phyloP scores from a whole-genome alignment of 1,140 invertebrate species.

The Hycleus cichorii region DNA sequence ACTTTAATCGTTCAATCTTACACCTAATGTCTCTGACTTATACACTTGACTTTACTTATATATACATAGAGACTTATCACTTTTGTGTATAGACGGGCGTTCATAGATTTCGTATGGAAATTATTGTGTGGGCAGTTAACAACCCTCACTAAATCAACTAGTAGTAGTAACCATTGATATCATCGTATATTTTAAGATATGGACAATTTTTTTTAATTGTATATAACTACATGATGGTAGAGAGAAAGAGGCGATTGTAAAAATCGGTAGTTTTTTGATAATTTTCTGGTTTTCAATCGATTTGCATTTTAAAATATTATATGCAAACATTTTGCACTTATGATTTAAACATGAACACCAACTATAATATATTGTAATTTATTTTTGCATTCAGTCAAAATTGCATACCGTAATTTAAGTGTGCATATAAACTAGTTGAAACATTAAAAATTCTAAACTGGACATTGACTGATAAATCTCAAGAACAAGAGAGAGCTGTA shows the following conservation, averaged over 20 bases:
- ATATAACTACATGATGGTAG: background rate
- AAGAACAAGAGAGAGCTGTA: background rate
- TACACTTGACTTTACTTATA: slow-evolving; percentile 13
- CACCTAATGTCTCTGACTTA: slow-evolving; percentile 20
- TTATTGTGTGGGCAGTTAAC: slow-evolving; percentile 16
- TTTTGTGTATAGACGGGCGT: slow-evolving; percentile 9
- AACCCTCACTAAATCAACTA: slow-evolving; percentile 5
- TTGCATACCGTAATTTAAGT: slow-evolving; percentile 21
- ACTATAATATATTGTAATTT: slow-evolving; percentile 21
- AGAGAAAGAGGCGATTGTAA: too few relatives aligned
- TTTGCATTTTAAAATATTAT: background rate
- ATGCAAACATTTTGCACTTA: slow-evolving; percentile 14
- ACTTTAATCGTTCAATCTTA: slow-evolving; percentile 20
- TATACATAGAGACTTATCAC: slow-evolving; percentile 11
- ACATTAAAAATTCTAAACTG: slow-evolving; percentile 5
- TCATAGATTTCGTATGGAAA: slow-evolving; percentile 21
- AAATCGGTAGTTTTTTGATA: too few relatives aligned
- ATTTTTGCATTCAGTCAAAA: slow-evolving; percentile 20
- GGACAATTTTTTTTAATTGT: background rate
- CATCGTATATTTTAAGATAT: slow-evolving; percentile 9
- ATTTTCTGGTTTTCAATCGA: too few relatives aligned
- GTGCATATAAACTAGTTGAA: slow-evolving; percentile 4
- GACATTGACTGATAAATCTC: background rate
- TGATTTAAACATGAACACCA: slow-evolving; percentile 20
- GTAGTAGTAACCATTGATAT: slow-evolving; percentile 3